Conservation (phyloP, 1,140 invertebrate genomes). For the Saxidomus purpurata region DNA sequence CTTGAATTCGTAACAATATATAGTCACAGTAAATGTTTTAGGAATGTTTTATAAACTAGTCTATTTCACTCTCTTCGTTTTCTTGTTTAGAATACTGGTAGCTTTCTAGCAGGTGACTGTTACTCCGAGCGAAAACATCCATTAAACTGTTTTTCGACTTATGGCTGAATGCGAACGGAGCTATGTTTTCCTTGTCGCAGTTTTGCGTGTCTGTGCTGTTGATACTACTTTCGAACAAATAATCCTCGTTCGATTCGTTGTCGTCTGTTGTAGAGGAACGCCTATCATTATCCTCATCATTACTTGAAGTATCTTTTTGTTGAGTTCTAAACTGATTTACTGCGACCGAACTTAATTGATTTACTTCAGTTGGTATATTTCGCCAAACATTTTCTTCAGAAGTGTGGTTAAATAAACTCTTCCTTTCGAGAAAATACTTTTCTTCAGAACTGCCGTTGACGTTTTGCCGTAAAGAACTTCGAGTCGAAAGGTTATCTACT, state of each 20-base stretch:
- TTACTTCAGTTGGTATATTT: no score
- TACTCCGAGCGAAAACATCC: neutral
- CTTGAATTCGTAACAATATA: no score
- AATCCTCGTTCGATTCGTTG: neutral
- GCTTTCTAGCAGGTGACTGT: neutral
- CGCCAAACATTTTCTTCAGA: no score
- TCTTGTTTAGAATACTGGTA: neutral
- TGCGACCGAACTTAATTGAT: no score
- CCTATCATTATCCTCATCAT: no score
- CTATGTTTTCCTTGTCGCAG: neutral
- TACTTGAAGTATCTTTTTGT: no score
- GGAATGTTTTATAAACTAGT: neutral
- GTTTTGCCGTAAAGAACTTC: neutral
- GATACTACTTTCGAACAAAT: neutral
- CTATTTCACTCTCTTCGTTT: neutral
- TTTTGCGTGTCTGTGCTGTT: neutral
- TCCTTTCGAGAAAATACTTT: neutral
- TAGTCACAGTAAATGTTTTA: no score
- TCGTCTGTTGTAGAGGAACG: neutral
- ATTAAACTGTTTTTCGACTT: neutral
- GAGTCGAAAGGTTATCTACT: neutral
- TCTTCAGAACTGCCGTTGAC: neutral
- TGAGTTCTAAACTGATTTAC: no score
- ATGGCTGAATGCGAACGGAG: neutral
- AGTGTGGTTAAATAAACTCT: no score